Percentiles rank a stretch among this genome's conserved stretches.
phyloP scores from a whole-genome alignment of 2,113 vertebrate species.

The Hassar affinis region DNA sequence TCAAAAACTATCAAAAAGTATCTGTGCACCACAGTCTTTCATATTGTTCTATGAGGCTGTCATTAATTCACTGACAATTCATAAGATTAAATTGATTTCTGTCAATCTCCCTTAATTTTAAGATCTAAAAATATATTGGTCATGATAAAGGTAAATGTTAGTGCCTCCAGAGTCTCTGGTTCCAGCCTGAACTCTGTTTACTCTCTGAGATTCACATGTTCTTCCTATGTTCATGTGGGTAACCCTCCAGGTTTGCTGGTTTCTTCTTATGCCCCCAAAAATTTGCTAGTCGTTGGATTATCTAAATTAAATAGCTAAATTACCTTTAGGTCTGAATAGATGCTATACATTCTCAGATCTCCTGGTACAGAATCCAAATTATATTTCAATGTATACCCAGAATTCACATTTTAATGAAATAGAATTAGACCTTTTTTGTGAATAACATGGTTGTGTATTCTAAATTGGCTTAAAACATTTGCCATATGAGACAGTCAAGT shows the following conservation, averaged over 20 bases:
- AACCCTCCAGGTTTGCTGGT: neutral
- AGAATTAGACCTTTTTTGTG: neutral
- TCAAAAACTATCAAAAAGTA: too few relatives aligned
- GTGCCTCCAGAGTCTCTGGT: neutral
- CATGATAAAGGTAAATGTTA: neutral
- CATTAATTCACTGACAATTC: neutral
- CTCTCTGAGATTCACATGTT: neutral
- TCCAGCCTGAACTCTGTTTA: neutral
- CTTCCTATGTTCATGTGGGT: neutral
- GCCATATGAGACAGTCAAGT: neutral
- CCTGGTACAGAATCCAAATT: neutral
- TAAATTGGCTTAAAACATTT: neutral
- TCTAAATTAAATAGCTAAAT: neutral
- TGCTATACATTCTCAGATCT: too few relatives aligned
- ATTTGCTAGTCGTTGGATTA: neutral
- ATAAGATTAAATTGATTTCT: neutral
- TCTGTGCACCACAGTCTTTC: too few relatives aligned
- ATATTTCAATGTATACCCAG: neutral
- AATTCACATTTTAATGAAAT: neutral
- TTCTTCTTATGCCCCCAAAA: neutral
- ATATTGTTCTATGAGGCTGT: neutral
- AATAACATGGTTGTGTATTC: neutral
- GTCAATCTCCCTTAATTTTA: neutral
- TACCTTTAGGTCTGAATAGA: neutral
- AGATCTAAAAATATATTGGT: neutral